These are phyloP conservation scores for Macrosoma leucophasiata DNA, from an alignment of 2,888 invertebrate genomes.

Conservation along the genomic window DNA sequence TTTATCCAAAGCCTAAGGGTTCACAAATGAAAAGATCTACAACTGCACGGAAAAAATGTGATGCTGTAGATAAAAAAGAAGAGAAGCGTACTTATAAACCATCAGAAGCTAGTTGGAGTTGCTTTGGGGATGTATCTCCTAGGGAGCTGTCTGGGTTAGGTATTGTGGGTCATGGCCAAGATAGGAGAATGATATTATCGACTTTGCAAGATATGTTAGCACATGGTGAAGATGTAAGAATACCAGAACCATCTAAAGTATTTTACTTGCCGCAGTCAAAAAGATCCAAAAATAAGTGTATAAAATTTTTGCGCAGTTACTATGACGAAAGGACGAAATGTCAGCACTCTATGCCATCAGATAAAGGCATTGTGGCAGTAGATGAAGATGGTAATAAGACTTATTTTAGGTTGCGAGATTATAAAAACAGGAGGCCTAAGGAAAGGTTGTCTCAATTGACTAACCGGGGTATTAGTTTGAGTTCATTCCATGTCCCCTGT, in stretches of 20 bases:
- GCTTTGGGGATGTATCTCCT: slow-evolving; percentile 55
- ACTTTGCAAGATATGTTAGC: slow-evolving; percentile 44
- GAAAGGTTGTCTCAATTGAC: slow-evolving; percentile 39
- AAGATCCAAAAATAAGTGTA: slow-evolving; percentile 22
- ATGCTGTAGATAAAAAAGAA: slow-evolving; percentile 30
- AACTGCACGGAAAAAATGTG: slow-evolving; percentile 17
- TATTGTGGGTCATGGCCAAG: slow-evolving; percentile 59
- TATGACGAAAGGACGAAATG: slow-evolving; percentile 39
- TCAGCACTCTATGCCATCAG: slow-evolving; percentile 45
- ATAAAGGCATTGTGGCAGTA: slow-evolving; percentile 51
- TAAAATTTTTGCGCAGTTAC: slow-evolving; percentile 16
- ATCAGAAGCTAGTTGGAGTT: slow-evolving; percentile 53
- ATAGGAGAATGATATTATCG: slow-evolving; percentile 45
- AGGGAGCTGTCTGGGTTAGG: slow-evolving; percentile 51
- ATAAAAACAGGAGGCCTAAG: slow-evolving; percentile 40
- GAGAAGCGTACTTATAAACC: slow-evolving; percentile 25
- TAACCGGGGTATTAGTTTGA: slow-evolving; percentile 51
- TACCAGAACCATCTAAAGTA: slow-evolving; percentile 41
- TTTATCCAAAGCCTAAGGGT: slow-evolving; percentile 36
- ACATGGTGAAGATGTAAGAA: slow-evolving; percentile 43
- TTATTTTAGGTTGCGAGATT: slow-evolving; percentile 44
- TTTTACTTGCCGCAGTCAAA: slow-evolving; percentile 31
- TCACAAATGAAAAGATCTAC: slow-evolving; percentile 21
- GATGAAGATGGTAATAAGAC: slow-evolving; percentile 48
- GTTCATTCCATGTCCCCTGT: slow-evolving; percentile 62